These are phyloP conservation scores for Notarius quadriscutis DNA, from an alignment of 2,113 vertebrate genomes.

Conservation along the genomic window DNA sequence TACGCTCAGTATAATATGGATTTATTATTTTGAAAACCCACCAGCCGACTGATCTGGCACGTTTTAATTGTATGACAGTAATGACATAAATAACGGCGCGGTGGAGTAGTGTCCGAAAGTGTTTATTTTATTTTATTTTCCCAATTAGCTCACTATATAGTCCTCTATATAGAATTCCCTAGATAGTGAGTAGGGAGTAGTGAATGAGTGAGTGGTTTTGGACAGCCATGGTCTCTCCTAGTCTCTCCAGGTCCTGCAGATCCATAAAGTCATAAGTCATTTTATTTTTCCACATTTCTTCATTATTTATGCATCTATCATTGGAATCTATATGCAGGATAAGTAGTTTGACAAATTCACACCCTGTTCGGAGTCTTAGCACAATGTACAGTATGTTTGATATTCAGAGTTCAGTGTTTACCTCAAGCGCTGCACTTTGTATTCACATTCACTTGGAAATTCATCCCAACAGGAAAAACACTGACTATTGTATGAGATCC, in stretches of 20 bases:
- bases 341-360: not conserved
- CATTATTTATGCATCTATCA: not conserved
- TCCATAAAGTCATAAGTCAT: not conserved
- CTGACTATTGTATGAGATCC: not conserved
- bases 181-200: no score
- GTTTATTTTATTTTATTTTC: no score
- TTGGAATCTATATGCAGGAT: not conserved
- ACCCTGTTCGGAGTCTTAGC: not conserved
- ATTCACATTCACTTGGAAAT: not conserved
- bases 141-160: no score
- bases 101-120: no score
- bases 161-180: no score
- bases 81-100: no score
- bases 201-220: no score
- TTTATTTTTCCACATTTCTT: not conserved
- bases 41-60: no score
- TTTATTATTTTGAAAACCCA: no score
- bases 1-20: no score
- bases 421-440: not conserved
- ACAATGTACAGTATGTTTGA: not conserved
- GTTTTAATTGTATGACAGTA: no score
- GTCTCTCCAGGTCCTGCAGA: not conserved
- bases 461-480: not conserved
- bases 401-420: not conserved
- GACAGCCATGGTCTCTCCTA: not conserved